Conservation (phyloP, 1,140 invertebrate species). For the Drosophila ohnishii region DNA sequence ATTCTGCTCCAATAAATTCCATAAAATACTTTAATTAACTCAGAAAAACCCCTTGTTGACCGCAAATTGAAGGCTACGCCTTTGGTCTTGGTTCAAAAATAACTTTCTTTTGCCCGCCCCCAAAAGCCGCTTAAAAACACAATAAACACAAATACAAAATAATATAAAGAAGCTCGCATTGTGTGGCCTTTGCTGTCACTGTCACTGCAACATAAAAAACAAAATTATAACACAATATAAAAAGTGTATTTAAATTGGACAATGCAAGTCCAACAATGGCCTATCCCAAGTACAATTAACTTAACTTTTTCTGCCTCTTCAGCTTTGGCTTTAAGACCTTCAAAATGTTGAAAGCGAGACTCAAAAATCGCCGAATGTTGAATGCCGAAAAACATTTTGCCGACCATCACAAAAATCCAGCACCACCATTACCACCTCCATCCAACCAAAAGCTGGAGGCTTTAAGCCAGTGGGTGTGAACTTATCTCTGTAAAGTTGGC, state of each 20-base stretch:
- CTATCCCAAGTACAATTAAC: slow-evolving; percentile 52
- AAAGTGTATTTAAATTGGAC: slow-evolving; percentile 37
- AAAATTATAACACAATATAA: slow-evolving; percentile 48
- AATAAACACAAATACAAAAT: too few relatives aligned
- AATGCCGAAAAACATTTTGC: slow-evolving; percentile 49
- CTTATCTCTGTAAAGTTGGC: slow-evolving; percentile 49
- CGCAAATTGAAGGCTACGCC: slow-evolving; percentile 21
- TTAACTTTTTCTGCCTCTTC: slow-evolving; percentile 39
- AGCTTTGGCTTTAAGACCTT: slow-evolving; percentile 45
- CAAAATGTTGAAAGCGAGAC: slow-evolving; percentile 66
- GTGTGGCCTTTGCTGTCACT: slow-evolving; percentile 61
- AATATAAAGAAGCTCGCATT: slow-evolving; percentile 48
- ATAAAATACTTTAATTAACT: not conserved
- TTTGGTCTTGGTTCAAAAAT: slow-evolving; percentile 34
- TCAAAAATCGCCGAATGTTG: slow-evolving; percentile 20
- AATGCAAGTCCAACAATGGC: slow-evolving; percentile 41
- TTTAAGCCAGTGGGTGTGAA: slow-evolving; percentile 53
- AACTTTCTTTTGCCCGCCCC: slow-evolving; percentile 60
- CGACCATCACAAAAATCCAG: slow-evolving; percentile 36
- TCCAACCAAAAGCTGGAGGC: slow-evolving; percentile 13
- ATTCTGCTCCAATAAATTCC: slow-evolving; percentile 2
- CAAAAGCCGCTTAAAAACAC: slow-evolving; percentile 4
- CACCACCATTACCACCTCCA: slow-evolving; percentile 16
- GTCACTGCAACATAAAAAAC: slow-evolving; percentile 51
- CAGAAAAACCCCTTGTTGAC: slow-evolving; percentile 1